Conservation (phyloP, 37 sponge, comb jelly and placozoan genomes). For the Agelas oroides region DNA sequence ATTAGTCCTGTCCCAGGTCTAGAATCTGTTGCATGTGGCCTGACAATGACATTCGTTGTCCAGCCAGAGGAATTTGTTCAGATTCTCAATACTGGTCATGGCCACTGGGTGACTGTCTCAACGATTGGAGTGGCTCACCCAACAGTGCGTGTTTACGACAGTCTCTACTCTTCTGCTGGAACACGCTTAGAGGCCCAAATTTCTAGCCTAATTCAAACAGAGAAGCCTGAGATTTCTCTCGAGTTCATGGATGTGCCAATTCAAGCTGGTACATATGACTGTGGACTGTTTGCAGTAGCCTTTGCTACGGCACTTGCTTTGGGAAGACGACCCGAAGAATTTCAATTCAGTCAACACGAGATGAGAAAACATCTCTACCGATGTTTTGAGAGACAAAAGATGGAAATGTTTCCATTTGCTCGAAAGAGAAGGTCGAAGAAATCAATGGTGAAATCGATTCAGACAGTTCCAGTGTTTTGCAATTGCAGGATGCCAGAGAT, state of each 20-base stretch:
- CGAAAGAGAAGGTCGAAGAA: no score
- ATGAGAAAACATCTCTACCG: conserved; percentile 24
- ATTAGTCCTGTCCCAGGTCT: conserved; percentile 6
- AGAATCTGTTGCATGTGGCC: conserved; percentile 30
- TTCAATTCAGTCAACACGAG: conserved; percentile 12
- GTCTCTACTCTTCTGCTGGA: conserved; percentile 1
- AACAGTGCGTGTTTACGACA: conserved; percentile 24
- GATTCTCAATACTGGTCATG: conserved; percentile 16
- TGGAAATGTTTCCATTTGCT: no score
- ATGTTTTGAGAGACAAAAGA: conserved; percentile 20
- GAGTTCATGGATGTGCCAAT: conserved; percentile 40
- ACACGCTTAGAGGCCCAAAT: background rate
- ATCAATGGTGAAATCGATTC: no score
- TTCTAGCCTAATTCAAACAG: background rate
- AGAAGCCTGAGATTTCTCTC: conserved; percentile 10
- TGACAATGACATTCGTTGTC: conserved; percentile 28
- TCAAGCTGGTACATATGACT: no score
- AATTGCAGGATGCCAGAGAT: no score
- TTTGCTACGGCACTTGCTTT: no score
- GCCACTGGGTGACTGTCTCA: conserved; percentile 44
- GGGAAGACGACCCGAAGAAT: conserved; percentile 34
- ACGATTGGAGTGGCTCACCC: conserved; percentile 34
- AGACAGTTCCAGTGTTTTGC: no score
- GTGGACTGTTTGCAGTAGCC: no score
- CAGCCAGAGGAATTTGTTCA: conserved; percentile 37